These are phyloP conservation scores for Scleropages formosus DNA, from an alignment of 2,797 vertebrate species.

Conservation along the genomic window DNA sequence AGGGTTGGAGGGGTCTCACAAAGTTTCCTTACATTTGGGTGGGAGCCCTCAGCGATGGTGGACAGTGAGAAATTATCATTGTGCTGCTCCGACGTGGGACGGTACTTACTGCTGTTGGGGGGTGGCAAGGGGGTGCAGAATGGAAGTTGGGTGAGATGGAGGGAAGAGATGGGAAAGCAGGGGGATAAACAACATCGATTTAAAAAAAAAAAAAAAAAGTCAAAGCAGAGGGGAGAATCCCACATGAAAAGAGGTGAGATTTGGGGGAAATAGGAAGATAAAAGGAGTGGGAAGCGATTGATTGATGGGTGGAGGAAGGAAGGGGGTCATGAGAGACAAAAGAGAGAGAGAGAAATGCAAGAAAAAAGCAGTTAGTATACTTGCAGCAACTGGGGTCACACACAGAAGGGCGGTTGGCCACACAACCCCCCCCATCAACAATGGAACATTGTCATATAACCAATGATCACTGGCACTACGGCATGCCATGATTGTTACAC, in stretches of 20 bases:
- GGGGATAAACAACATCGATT: constrained; percentile 27
- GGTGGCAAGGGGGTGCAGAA: constrained; percentile 32
- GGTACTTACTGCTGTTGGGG: constrained; percentile 73
- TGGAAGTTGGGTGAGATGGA: neutral
- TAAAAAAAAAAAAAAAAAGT: neutral
- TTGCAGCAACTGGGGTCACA: neutral
- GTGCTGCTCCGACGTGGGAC: constrained; percentile 88
- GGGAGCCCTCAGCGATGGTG: constrained; percentile 92
- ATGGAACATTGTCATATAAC: neutral
- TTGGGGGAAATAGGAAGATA: neutral
- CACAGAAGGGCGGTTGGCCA: neutral
- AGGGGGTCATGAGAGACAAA: neutral
- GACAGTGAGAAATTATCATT: constrained; percentile 96
- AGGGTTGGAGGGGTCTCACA: constrained; percentile 68
- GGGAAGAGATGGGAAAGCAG: neutral
- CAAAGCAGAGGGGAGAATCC: too few species aligned
- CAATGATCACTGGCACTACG: too few species aligned
- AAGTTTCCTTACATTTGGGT: constrained; percentile 94
- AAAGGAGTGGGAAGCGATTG: neutral
- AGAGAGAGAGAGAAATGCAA: constrained; percentile 7
- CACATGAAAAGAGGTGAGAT: neutral
- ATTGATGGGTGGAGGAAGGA: neutral
- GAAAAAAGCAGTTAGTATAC: neutral
- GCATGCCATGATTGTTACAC: too few species aligned
- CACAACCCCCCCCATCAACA: too few species aligned